Base-by-base conservation (phyloP, 2,113 vertebrate genomes). In the Cololabis saira region DNA sequence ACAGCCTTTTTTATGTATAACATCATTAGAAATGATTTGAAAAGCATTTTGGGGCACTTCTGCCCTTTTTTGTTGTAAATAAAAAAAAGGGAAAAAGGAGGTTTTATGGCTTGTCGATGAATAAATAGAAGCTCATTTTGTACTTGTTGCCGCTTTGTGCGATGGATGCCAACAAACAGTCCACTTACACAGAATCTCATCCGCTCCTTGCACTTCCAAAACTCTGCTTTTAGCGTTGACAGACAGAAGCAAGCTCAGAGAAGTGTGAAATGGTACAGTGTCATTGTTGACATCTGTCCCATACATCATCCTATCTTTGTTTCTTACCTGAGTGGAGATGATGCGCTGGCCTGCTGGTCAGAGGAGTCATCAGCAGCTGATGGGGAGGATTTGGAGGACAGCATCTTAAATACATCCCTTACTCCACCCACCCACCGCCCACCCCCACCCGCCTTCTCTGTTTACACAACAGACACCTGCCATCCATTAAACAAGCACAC, bases 381-480 rank as follows among this genome's bases (percentile, higher is more conserved):
- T 84, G 71, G 58, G 40, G 24, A 78, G 63, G 59, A 74, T 37
- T 68, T 84, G 71, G 47, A n/a, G 47, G 65, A 55, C 67, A 24
- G 4, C 64, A 24, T 63, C 90, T 92, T 92, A 92, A 91, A 92
- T 92, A 92, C 86, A 78, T 44, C 64, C 60, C 65, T 69, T 67
- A 75, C 86, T 80, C 90, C 83, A 78, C 87, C 84, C 85, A 78
- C 72, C 67, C 49, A 60, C 55, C 70, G 47, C 42, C 57, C 43
- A 52, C 42, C 64, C 49, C 55, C 61, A 45, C 42, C 6, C 8
- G 18, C n/a, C 69, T 71, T 83, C 84, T 90, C 82, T 76, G 55
- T 80, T 89, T 84, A 83, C 75, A 3, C 74, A 57, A 55, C 62
- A 62, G 66, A 76, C 88, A 89, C 76, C 83, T 83, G 86, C 58